Evolutionary conservation across 1,140 invertebrate genomes (phyloP).

Genomic region (Bombus confusus): DNA sequence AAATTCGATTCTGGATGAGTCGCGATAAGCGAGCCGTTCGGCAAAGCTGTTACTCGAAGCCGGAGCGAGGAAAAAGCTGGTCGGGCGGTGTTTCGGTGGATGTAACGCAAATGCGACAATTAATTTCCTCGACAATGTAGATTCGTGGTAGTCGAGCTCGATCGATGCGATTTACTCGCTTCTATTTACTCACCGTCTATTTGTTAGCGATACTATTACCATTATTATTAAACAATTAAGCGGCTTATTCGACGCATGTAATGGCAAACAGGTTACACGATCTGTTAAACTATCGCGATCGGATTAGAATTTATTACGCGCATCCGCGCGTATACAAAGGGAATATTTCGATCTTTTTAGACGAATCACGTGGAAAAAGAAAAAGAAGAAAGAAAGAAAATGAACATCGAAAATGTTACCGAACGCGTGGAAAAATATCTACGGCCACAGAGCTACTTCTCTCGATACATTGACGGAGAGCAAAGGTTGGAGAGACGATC

Average conservation of each 20-base stretch:
- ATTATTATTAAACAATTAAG: constrained; percentile 67
- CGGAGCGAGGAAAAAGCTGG: neutral
- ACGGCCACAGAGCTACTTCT: neutral
- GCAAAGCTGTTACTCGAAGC: neutral
- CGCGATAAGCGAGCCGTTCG: neutral
- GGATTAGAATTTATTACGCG: constrained; percentile 36
- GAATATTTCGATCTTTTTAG: too few relatives aligned
- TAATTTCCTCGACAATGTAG: constrained; percentile 46
- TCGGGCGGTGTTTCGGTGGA: neutral
- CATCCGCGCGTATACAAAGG: neutral
- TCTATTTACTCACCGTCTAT: constrained; percentile 56
- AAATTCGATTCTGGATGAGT: constrained; percentile 9
- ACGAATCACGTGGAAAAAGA: neutral
- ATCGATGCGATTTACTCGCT: constrained; percentile 45
- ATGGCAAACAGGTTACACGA: constrained; percentile 63
- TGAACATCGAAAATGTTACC: neutral
- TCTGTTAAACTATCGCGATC: constrained; percentile 51
- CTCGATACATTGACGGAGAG: neutral
- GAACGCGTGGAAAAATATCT: neutral
- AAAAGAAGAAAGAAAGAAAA: neutral
- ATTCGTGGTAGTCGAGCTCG: constrained; percentile 16
- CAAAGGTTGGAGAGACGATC: constrained; percentile 31
- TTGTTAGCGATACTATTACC: constrained; percentile 62
- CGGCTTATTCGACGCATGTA: constrained; percentile 62
- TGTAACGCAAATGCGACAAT: constrained; percentile 38